These are phyloP conservation scores for Eulithis testata DNA, from an alignment of 2,888 invertebrate species.

Conservation along the genomic window DNA sequence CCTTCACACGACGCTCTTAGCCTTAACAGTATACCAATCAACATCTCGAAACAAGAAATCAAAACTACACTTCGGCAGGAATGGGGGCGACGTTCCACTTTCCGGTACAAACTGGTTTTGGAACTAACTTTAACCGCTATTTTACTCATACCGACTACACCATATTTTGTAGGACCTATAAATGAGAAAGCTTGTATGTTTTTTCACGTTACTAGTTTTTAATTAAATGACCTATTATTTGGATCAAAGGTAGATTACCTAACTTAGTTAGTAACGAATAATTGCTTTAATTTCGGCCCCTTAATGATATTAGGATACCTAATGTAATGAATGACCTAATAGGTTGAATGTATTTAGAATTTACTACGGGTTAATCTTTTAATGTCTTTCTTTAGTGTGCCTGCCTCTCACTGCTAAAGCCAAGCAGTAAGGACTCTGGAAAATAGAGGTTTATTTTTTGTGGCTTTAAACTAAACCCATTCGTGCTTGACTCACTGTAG, in stretches of 20 bases:
- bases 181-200: conserved; percentile 1
- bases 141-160: conserved; percentile 51
- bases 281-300: no score
- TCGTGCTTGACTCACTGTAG: background rate
- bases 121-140: conserved; percentile 54
- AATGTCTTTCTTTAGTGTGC: no score
- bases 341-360: no score
- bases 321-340: no score
- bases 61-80: conserved; percentile 64
- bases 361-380: no score
- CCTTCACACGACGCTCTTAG: background rate
- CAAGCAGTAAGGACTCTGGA: no score
- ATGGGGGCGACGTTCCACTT: conserved; percentile 79
- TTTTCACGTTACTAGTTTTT: background rate
- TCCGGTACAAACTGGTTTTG: conserved; percentile 70
- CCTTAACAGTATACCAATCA: conserved; percentile 58
- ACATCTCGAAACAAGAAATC: conserved; percentile 64
- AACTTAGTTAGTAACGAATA: no score
- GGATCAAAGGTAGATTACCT: no score
- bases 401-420: no score
- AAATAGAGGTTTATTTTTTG: background rate
- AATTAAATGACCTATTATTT: no score
- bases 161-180: conserved; percentile 34
- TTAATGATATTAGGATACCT: no score
- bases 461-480: conserved; percentile 1